These are phyloP conservation scores for Cremastinae sp. DNA, from an alignment of 2,888 invertebrate genomes.

Conservation along the genomic window DNA sequence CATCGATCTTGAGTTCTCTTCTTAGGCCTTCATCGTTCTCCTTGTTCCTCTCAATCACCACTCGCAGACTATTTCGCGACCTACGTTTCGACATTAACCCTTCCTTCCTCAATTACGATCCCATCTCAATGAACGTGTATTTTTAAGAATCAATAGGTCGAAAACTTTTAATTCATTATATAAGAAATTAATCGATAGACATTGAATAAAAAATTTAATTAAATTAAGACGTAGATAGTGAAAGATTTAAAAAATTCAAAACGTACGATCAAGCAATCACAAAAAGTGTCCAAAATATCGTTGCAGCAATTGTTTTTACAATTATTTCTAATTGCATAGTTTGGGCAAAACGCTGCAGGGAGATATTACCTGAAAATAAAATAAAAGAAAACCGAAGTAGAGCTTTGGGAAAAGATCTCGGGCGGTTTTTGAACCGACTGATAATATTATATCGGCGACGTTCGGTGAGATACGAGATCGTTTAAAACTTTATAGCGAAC, in stretches of 20 bases:
- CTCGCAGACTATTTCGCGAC: background rate
- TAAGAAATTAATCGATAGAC: too few relatives aligned
- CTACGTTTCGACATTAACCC: too few relatives aligned
- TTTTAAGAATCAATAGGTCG: background rate
- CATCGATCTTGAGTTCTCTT: slow-evolving; percentile 32
- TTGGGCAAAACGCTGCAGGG: background rate
- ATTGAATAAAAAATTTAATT: too few relatives aligned
- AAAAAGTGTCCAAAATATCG: too few relatives aligned
- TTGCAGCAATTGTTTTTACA: too few relatives aligned
- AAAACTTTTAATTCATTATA: too few relatives aligned
- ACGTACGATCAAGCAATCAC: too few relatives aligned
- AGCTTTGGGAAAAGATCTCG: slow-evolving; percentile 18
- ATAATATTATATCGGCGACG: slow-evolving; percentile 38
- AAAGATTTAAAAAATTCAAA: too few relatives aligned
- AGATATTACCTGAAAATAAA: slow-evolving; percentile 17
- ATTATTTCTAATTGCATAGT: too few relatives aligned
- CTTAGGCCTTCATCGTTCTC: slow-evolving; percentile 5
- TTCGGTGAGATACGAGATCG: slow-evolving; percentile 40
- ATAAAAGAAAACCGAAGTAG: background rate
- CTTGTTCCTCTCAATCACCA: slow-evolving; percentile 19
- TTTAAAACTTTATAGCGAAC: slow-evolving; percentile 46
- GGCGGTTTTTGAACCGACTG: slow-evolving; percentile 16
- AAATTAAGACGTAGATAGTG: too few relatives aligned
- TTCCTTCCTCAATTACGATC: background rate
- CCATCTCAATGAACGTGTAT: background rate